Evolutionary conservation across 2,888 invertebrate genomes (phyloP).

Genomic region (Beris morrisii): DNA sequence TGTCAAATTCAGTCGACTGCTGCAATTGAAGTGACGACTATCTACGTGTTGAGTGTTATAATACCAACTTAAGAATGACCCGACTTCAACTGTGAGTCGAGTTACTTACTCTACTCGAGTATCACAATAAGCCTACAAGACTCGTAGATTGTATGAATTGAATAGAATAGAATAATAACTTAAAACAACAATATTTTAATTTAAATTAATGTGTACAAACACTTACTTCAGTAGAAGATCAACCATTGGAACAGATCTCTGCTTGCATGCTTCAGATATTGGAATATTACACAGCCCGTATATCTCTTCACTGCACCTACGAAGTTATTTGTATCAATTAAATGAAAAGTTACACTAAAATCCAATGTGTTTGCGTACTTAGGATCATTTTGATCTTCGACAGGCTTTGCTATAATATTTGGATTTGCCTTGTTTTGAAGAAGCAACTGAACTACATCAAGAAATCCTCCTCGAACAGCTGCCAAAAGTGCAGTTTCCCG

Average conservation of each 20-base stretch:
- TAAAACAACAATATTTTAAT: no score
- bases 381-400: constrained; percentile 56
- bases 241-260: constrained; percentile 52
- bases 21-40: no score
- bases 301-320: constrained; percentile 53
- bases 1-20: no score
- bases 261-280: constrained; percentile 55
- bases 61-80: no score
- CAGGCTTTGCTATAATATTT: constrained; percentile 64
- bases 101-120: no score
- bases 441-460: constrained; percentile 69
- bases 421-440: constrained; percentile 81
- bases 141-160: no score
- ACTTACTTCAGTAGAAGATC: constrained; percentile 52
- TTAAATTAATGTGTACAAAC: background rate
- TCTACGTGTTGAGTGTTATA: no score
- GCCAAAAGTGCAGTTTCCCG: constrained; percentile 83
- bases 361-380: constrained; percentile 42
- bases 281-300: constrained; percentile 55
- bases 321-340: constrained; percentile 15
- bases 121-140: no score
- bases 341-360: background rate
- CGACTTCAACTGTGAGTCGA: no score
- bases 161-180: no score
- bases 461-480: constrained; percentile 75